Conservation (phyloP, 2,797 vertebrate species). For the Masticophis lateralis region DNA sequence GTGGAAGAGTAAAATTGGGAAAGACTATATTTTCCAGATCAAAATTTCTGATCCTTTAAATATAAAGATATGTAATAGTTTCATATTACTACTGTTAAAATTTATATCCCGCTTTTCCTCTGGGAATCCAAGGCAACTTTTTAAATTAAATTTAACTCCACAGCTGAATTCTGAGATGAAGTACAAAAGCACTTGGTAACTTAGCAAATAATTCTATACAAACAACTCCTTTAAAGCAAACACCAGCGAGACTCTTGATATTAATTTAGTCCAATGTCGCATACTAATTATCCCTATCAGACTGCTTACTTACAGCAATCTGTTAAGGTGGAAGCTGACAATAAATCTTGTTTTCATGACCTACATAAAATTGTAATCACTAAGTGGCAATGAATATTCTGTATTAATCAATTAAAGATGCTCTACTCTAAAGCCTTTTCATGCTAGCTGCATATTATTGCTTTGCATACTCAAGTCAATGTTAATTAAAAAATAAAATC, state of each 20-base stretch:
- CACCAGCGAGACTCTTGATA: slow-evolving; percentile 3
- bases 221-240: neutral
- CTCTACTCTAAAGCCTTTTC: neutral
- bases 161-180: slow-evolving; percentile 6
- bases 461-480: neutral
- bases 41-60: neutral
- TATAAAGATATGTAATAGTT: neutral
- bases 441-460: neutral
- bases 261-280: neutral
- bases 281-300: neutral
- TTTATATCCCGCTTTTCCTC: neutral
- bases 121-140: neutral
- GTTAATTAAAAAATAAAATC: neutral
- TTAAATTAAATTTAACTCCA: neutral
- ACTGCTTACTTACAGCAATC: neutral
- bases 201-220: neutral
- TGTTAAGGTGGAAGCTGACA: neutral
- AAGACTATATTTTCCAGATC: neutral
- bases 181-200: slow-evolving; percentile 19
- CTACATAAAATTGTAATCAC: neutral
- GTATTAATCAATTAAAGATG: neutral
- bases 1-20: neutral
- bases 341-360: neutral
- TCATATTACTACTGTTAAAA: neutral
- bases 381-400: neutral